A percentile compares a stretch with the other conserved stretches of the same genome.
Conservation (phyloP, 1,140 invertebrate genomes). For the Colletes latitarsis region DNA sequence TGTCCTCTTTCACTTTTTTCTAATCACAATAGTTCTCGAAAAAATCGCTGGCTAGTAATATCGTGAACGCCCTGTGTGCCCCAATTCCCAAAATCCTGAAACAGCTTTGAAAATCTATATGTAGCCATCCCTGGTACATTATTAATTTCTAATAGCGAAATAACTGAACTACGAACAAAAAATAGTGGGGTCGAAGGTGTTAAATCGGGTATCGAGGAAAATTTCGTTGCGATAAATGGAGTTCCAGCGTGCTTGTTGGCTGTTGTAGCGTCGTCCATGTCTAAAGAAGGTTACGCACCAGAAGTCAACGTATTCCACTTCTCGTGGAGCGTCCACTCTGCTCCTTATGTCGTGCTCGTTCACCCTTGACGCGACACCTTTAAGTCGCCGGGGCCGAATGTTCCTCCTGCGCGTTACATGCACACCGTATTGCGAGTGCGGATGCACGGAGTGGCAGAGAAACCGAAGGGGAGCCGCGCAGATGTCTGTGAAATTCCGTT, state of each 20-base stretch:
- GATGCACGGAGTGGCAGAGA: conserved; percentile 59
- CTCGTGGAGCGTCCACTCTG: conserved; percentile 37
- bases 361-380: conserved; percentile 74
- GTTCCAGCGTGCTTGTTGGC: background rate
- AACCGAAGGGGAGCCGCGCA: conserved; percentile 75
- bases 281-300: conserved; percentile 33
- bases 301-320: conserved; percentile 32
- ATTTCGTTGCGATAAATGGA: too few species aligned
- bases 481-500: conserved; percentile 81
- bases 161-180: too few species aligned
- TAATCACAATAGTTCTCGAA: too few species aligned
- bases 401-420: conserved; percentile 34
- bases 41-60: too few species aligned
- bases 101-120: too few species aligned
- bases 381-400: conserved; percentile 50
- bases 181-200: too few species aligned
- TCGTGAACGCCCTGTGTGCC: too few species aligned
- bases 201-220: too few species aligned
- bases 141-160: too few species aligned
- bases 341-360: conserved; percentile 76
- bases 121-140: too few species aligned
- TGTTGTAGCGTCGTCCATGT: conserved; percentile 7
- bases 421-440: conserved; percentile 55
- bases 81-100: too few species aligned
- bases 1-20: too few species aligned